Evolutionary conservation across 2,888 invertebrate genomes (phyloP).

Genomic region (Camptogramma bilineatum): DNA sequence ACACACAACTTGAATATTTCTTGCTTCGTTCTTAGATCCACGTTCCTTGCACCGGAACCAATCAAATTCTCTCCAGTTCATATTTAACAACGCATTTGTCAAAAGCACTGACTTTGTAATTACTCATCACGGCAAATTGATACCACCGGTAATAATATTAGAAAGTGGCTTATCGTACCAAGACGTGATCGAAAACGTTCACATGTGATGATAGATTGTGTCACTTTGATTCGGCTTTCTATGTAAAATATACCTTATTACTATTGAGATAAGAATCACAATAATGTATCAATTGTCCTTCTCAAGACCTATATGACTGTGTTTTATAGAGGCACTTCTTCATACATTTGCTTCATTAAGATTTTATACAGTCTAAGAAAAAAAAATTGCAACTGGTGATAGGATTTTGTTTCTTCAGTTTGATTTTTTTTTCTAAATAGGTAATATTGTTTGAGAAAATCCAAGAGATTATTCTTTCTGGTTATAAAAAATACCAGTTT

Average conservation of each 20-base stretch:
- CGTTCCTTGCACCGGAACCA: slow-evolving; percentile 60
- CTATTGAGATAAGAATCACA: not conserved
- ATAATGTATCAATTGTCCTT: not conserved
- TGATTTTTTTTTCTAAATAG: no score
- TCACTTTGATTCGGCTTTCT: not conserved
- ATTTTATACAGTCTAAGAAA: no score
- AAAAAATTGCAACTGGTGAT: no score
- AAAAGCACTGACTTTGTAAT: slow-evolving; percentile 74
- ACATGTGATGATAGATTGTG: slow-evolving; percentile 49
- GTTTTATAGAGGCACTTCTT: not conserved
- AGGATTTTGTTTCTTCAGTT: no score
- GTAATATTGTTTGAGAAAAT: no score
- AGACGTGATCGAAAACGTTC: slow-evolving; percentile 57
- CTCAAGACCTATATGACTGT: not conserved
- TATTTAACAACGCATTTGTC: slow-evolving; percentile 80
- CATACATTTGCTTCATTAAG: no score
- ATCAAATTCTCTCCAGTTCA: slow-evolving; percentile 76
- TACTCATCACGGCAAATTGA: slow-evolving; percentile 79
- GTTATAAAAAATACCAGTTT: not conserved
- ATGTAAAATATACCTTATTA: slow-evolving; percentile 1
- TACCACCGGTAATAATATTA: slow-evolving; percentile 60
- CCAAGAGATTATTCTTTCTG: no score
- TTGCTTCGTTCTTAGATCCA: slow-evolving; percentile 37
- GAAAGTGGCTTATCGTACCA: slow-evolving; percentile 52
- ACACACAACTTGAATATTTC: not conserved